Evolutionary conservation across 2,888 invertebrate genomes (phyloP).

Genomic region (Euspilapteryx auroguttella): DNA sequence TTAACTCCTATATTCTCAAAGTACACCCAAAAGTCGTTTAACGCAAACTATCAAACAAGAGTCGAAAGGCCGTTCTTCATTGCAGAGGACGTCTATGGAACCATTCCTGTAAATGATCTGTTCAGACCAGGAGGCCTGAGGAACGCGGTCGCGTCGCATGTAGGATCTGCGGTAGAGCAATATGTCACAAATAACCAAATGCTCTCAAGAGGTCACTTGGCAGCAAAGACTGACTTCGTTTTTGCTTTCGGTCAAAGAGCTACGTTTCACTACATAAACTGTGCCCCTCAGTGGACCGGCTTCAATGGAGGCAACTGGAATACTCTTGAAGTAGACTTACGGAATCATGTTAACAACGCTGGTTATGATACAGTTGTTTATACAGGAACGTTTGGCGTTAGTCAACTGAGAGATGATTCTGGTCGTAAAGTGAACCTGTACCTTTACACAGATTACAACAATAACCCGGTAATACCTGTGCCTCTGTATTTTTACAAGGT

Average conservation of each 20-base stretch:
- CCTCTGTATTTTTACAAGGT: slow-evolving; percentile 53
- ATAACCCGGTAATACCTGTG: slow-evolving; percentile 40
- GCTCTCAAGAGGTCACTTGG: slow-evolving; percentile 65
- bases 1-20: slow-evolving; percentile 31
- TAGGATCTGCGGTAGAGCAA: slow-evolving; percentile 22
- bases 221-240: slow-evolving; percentile 66
- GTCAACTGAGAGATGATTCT: slow-evolving; percentile 44
- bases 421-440: slow-evolving; percentile 31
- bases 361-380: slow-evolving; percentile 44
- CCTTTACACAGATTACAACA: slow-evolving; percentile 29
- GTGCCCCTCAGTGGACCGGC: slow-evolving; percentile 69
- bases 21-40: slow-evolving; percentile 41
- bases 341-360: slow-evolving; percentile 26
- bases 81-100: slow-evolving; percentile 20
- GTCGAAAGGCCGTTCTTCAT: slow-evolving; percentile 35
- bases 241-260: slow-evolving; percentile 61
- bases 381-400: slow-evolving; percentile 64
- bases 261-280: slow-evolving; percentile 69
- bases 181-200: slow-evolving; percentile 38
- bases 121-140: slow-evolving; percentile 30
- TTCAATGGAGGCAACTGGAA: slow-evolving; percentile 66
- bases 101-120: slow-evolving; percentile 22
- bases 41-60: slow-evolving; percentile 32
- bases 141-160: slow-evolving; percentile 20
- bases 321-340: slow-evolving; percentile 45